Conservation (phyloP, 2,113 vertebrate genomes). For the Callipepla squamata region DNA sequence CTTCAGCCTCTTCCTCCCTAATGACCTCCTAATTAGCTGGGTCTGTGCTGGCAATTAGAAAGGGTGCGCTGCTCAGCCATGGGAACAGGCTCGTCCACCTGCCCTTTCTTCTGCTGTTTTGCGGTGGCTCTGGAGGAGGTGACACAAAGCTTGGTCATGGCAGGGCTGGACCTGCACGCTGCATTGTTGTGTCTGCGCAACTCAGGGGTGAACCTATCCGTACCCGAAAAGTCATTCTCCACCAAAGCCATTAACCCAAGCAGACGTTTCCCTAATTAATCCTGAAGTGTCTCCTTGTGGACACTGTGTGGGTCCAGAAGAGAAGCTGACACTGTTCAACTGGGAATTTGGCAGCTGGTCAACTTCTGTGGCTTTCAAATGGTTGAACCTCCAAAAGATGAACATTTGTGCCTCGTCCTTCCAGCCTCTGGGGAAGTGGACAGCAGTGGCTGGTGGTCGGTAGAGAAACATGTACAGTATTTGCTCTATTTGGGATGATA, state of each 20-base stretch:
- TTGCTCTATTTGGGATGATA: not conserved
- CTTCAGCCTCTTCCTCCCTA: not conserved
- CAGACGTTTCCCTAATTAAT: not conserved
- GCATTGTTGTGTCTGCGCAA: not conserved
- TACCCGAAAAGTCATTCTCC: not conserved
- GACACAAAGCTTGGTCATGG: not conserved
- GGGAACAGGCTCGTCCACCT: not conserved
- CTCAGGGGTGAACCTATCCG: not conserved
- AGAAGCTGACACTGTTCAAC: not conserved
- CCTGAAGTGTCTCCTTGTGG: not conserved
- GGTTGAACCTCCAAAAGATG: not conserved
- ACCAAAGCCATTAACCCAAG: not conserved
- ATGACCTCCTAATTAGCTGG: not conserved
- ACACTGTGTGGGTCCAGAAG: not conserved
- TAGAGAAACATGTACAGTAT: not conserved
- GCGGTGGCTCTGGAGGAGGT: not conserved
- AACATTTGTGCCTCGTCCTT: not conserved
- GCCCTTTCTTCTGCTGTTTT: not conserved
- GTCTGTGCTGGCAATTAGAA: not conserved
- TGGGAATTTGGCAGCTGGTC: not conserved
- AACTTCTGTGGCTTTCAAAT: not conserved
- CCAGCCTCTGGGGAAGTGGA: not conserved
- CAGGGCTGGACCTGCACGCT: not conserved
- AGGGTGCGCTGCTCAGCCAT: not conserved
- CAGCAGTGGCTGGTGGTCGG: fast-evolving